Conservation (phyloP, 2,888 invertebrate genomes). For the Steinernema carpocapsae region DNA sequence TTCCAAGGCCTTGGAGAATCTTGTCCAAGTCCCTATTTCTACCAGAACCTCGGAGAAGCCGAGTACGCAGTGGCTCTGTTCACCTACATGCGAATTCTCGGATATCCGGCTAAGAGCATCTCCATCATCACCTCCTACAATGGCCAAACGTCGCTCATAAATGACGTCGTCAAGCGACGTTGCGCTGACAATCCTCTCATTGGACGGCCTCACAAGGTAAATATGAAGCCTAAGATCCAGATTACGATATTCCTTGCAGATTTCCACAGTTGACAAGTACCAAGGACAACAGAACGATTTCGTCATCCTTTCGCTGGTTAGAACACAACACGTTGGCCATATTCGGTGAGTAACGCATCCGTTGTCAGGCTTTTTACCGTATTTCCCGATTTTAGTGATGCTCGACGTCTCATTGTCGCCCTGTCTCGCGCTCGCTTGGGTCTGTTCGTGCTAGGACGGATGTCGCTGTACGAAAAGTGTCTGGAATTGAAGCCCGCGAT, state of each 20-base stretch:
- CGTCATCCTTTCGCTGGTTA: constrained; percentile 90
- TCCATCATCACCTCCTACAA: constrained; percentile 98
- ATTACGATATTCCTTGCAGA: constrained; percentile 60
- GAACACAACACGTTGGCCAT: constrained; percentile 96
- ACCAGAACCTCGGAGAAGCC: constrained; percentile 80
- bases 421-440: constrained; percentile 96
- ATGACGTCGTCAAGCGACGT: constrained; percentile 85
- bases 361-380: neutral
- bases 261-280: constrained; percentile 93
- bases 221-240: neutral
- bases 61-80: constrained; percentile 94
- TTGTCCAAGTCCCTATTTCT: constrained; percentile 97
- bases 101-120: constrained; percentile 94
- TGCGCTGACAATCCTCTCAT: constrained; percentile 94
- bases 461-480: constrained; percentile 90
- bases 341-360: constrained; percentile 74
- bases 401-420: constrained; percentile 93
- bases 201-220: constrained; percentile 85
- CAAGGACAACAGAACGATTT: constrained; percentile 99
- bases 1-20: constrained; percentile 95
- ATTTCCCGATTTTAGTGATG: constrained; percentile 75
- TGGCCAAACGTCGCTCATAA: constrained; percentile 73
- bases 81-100: constrained; percentile 96
- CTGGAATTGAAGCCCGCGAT: constrained; percentile 95
- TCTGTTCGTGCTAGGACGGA: constrained; percentile 91